Evolutionary conservation across 2,888 invertebrate species (phyloP).

Genomic region (Nomada fucata): DNA sequence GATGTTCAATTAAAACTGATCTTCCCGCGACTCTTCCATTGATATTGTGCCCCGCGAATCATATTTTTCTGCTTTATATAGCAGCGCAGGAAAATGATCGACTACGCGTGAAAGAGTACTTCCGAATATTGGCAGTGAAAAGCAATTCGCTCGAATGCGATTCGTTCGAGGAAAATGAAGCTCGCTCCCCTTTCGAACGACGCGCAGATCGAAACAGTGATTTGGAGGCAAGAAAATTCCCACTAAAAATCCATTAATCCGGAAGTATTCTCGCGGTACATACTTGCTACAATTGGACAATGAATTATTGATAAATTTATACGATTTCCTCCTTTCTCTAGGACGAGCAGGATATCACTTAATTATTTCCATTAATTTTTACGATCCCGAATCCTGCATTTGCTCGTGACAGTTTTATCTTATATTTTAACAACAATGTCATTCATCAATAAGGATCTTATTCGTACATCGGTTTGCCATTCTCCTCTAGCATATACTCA

Average conservation of each 20-base stretch:
- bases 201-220: background rate
- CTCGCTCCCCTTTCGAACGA: background rate
- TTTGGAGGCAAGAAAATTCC: background rate
- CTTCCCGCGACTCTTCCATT: background rate
- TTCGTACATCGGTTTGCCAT: constrained; percentile 82
- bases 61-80: background rate
- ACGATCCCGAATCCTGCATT: constrained; percentile 43
- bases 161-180: no score
- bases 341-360: constrained; percentile 22
- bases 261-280: constrained; percentile 17
- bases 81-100: background rate
- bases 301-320: constrained; percentile 36
- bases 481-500: constrained; percentile 80
- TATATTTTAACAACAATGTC: constrained; percentile 10
- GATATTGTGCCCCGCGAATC: background rate
- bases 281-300: constrained; percentile 26
- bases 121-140: background rate
- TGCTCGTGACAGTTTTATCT: background rate
- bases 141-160: background rate
- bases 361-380: constrained; percentile 23
- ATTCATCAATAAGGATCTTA: constrained; percentile 58
- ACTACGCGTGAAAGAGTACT: constrained; percentile 18
- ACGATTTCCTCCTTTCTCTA: constrained; percentile 38
- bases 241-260: background rate
- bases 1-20: constrained; percentile 41